Percentiles rank a stretch among this genome's conserved stretches.
phyloP scores from a whole-genome alignment of 2,888 invertebrate genomes.

The Latheticus oryzae region DNA sequence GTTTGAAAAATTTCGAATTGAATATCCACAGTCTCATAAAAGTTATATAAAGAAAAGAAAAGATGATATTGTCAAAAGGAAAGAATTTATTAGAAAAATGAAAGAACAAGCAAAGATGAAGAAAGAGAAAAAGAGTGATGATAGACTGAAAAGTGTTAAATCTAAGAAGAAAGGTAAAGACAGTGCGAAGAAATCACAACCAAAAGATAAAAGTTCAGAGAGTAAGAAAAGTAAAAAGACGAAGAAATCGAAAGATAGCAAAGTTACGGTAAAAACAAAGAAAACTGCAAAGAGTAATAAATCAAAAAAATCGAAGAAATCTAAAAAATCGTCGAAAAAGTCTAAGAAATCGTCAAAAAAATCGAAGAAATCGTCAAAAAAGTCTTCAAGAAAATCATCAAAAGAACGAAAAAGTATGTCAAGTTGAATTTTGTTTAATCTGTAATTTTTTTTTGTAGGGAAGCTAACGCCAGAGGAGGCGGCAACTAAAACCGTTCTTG shows the following conservation, averaged over 20 bases:
- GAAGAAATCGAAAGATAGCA: too few species aligned
- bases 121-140: not conserved
- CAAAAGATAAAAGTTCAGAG: constrained; percentile 23
- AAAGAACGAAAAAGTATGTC: too few species aligned
- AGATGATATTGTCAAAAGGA: constrained; percentile 19
- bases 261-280: constrained; percentile 23
- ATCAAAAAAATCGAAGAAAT: constrained; percentile 14
- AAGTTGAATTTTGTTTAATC: too few species aligned
- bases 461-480: constrained; percentile 37
- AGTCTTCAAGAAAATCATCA: constrained; percentile 16
- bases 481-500: constrained; percentile 48
- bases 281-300: constrained; percentile 32
- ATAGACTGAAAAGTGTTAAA: constrained; percentile 7
- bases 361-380: constrained; percentile 20
- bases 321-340: constrained; percentile 10
- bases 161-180: not conserved
- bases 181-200: constrained; percentile 8
- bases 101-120: constrained; percentile 43
- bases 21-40: constrained; percentile 47
- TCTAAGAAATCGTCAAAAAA: constrained; percentile 12
- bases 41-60: constrained; percentile 41
- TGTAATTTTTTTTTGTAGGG: constrained; percentile 38
- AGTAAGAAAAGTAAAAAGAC: constrained; percentile 34
- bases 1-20: constrained; percentile 37
- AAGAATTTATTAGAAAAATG: constrained; percentile 44